phyloP scores from a whole-genome alignment of 64 coral and sea anemone genomes.

The Montipora efflorescens region DNA sequence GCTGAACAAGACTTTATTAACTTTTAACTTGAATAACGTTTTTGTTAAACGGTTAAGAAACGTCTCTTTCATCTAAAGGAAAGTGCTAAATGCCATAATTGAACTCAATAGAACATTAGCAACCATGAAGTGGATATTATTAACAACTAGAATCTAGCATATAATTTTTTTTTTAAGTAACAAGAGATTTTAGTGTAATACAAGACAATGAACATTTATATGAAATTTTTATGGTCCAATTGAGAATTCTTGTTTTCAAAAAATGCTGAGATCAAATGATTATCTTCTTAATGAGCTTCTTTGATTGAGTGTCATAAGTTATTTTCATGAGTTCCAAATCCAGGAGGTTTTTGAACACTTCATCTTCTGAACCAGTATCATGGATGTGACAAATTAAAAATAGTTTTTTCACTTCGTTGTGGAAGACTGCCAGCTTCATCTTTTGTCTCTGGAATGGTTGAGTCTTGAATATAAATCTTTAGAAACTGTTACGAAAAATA shows the following conservation, averaged over 20 bases:
- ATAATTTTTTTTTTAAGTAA: neutral
- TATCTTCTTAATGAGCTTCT: neutral
- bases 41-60: neutral
- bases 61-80: neutral
- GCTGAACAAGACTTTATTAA: too few relatives aligned
- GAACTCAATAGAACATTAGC: neutral
- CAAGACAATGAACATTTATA: neutral
- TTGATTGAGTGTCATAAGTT: too few relatives aligned
- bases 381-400: too few relatives aligned
- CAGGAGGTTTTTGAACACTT: too few relatives aligned
- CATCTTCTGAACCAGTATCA: too few relatives aligned
- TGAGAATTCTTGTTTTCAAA: neutral
- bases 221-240: neutral
- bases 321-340: too few relatives aligned
- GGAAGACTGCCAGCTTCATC: too few relatives aligned
- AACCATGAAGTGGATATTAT: neutral
- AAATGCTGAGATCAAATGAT: slow-evolving; percentile 11
- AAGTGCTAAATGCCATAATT: neutral
- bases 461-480: too few relatives aligned
- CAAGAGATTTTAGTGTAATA: neutral
- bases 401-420: too few relatives aligned
- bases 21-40: too few relatives aligned
- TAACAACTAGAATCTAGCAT: neutral
- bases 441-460: too few relatives aligned
- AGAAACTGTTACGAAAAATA: too few relatives aligned